phyloP scores from a whole-genome alignment of 2,888 invertebrate species.

The Entomobrya proxima region DNA sequence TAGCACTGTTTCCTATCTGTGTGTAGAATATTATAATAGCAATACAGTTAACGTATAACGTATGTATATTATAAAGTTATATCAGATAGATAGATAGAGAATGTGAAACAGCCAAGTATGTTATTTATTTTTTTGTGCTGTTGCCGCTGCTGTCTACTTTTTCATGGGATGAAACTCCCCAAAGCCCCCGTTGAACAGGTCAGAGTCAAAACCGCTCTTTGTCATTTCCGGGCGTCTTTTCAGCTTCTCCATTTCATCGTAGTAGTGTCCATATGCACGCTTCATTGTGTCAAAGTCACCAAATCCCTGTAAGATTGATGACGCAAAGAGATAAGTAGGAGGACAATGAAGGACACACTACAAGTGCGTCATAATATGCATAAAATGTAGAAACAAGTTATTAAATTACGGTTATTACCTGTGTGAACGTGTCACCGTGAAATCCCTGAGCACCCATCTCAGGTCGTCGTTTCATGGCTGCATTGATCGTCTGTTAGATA shows the following conservation, averaged over 20 bases:
- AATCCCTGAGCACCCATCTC: conserved; percentile 73
- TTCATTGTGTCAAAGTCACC: conserved; percentile 75
- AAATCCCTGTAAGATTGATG: conserved; percentile 66
- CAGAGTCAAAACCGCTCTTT: conserved; percentile 74
- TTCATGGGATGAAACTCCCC: conserved; percentile 75
- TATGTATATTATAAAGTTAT: too few species aligned
- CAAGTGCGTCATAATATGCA: not conserved
- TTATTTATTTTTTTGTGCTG: too few species aligned
- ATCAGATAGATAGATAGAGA: too few species aligned
- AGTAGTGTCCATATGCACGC: conserved; percentile 59
- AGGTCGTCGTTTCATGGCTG: conserved; percentile 69
- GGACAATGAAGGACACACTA: not conserved
- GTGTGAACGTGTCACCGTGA: conserved; percentile 72
- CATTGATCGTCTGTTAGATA: conserved; percentile 58
- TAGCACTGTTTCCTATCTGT: too few species aligned
- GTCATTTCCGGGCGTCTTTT: conserved; percentile 75
- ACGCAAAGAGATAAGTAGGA: not conserved
- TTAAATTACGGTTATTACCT: conserved; percentile 28
- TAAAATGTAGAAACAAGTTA: not conserved
- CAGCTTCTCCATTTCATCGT: conserved; percentile 66
- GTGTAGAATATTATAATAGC: too few species aligned
- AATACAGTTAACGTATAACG: too few species aligned
- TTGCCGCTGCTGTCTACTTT: conserved; percentile 62
- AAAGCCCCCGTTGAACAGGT: conserved; percentile 74
- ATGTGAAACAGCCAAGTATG: too few species aligned